Percentiles rank a stretch among this genome's conserved stretches.
Evolutionary conservation across 2,888 invertebrate genomes (phyloP).

Genomic region (Cylloceria caligata): DNA sequence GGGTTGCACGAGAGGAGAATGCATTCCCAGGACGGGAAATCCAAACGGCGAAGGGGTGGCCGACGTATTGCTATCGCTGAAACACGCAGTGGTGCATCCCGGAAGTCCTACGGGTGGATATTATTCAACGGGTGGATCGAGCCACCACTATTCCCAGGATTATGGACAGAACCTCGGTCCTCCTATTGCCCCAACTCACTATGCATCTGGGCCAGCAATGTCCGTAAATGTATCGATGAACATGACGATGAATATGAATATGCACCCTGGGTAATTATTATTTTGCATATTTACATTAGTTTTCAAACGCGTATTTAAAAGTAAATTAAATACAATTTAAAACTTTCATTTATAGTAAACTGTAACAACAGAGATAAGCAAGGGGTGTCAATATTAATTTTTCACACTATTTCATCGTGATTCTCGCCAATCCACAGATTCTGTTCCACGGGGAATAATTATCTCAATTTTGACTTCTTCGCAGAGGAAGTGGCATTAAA

Average conservation of each 20-base stretch:
- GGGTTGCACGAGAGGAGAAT: constrained; percentile 83
- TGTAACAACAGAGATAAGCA: too few relatives aligned
- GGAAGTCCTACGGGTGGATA: constrained; percentile 85
- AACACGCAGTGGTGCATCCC: constrained; percentile 95
- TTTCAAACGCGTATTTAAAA: too few relatives aligned
- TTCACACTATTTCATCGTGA: too few relatives aligned
- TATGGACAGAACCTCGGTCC: constrained; percentile 81
- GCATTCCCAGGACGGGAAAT: constrained; percentile 85
- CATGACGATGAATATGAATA: constrained; percentile 95
- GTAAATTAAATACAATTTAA: too few relatives aligned
- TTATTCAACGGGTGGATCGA: constrained; percentile 80
- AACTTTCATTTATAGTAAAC: too few relatives aligned
- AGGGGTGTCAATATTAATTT: too few relatives aligned
- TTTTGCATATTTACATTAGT: too few relatives aligned
- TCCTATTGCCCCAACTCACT: constrained; percentile 86
- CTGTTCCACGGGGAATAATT: too few relatives aligned
- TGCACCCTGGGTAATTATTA: constrained; percentile 81
- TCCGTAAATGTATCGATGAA: constrained; percentile 99
- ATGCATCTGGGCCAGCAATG: constrained; percentile 91
- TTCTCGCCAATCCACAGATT: too few relatives aligned
- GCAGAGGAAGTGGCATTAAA: too few relatives aligned
- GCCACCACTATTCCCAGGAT: constrained; percentile 81
- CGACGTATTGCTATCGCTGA: constrained; percentile 94
- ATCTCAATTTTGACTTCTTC: too few relatives aligned
- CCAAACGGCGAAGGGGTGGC: constrained; percentile 91